phyloP scores from a whole-genome alignment of 2,113 vertebrate species.

The Podilymbus podiceps region DNA sequence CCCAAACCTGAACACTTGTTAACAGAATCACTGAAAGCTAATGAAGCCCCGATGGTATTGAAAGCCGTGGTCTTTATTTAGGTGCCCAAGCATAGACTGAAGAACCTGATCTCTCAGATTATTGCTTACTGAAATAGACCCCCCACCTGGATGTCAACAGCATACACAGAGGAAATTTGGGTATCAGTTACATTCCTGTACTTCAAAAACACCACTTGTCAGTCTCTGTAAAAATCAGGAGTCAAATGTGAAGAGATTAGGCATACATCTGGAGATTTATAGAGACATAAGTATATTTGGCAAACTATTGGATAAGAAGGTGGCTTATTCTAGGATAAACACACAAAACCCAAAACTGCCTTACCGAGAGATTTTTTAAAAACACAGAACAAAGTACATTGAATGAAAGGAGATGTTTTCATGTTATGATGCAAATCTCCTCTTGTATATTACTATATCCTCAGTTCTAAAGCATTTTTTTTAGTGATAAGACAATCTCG shows the following conservation, averaged over 20 bases:
- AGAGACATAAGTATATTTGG: not conserved
- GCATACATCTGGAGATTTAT: not conserved
- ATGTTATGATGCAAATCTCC: not conserved
- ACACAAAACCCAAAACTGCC: not conserved
- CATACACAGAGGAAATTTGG: not conserved
- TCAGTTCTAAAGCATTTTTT: not conserved
- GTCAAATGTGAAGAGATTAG: not conserved
- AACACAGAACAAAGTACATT: not conserved
- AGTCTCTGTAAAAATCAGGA: not conserved
- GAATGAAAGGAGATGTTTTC: not conserved
- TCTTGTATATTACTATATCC: not conserved
- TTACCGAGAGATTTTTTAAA: not conserved
- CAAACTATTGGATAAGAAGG: not conserved
- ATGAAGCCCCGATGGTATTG: not conserved
- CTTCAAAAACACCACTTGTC: not conserved
- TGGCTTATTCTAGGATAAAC: not conserved
- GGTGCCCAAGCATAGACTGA: not conserved
- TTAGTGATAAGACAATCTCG: not conserved
- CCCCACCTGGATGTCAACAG: not conserved
- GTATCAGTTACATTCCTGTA: not conserved
- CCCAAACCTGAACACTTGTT: not conserved
- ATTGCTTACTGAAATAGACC: not conserved
- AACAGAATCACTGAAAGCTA: not conserved
- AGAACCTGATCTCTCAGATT: not conserved
- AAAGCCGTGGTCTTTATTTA: not conserved